Evolutionary conservation across 2,797 vertebrate species (phyloP).

Genomic region (Pangasius macronema): DNA sequence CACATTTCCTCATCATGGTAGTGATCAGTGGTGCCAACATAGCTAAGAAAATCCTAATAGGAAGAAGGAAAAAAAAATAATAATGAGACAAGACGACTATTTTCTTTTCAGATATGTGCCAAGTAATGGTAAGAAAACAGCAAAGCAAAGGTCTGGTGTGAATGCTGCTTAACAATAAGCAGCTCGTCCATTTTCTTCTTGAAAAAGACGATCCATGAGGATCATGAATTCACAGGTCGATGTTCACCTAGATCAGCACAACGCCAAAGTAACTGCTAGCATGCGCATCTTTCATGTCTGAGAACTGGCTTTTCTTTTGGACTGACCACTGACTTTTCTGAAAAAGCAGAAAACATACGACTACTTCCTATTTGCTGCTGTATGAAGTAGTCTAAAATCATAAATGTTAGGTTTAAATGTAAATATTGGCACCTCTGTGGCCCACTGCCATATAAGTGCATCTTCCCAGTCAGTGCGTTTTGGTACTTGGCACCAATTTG

Average conservation of each 20-base stretch:
- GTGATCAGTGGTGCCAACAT: not conserved
- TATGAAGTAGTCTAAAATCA: not conserved
- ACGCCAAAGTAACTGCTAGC: not conserved
- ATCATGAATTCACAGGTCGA: not conserved
- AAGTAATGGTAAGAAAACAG: not conserved
- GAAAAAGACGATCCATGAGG: not conserved
- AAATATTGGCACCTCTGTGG: not conserved
- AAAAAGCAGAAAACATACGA: not conserved
- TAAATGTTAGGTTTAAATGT: not conserved
- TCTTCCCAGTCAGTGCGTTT: not conserved
- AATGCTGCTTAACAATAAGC: not conserved
- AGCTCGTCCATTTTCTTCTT: not conserved
- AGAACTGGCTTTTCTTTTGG: not conserved
- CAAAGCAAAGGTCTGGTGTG: not conserved
- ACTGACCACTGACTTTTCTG: not conserved
- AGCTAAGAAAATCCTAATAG: not conserved
- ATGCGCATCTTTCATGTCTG: not conserved
- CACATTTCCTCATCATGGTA: not conserved
- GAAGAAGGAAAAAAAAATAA: not conserved
- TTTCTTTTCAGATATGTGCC: not conserved
- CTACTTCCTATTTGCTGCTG: not conserved
- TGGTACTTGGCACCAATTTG: not conserved
- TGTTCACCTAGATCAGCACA: not conserved
- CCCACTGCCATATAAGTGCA: not conserved
- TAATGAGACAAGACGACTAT: not conserved